Base-by-base conservation (phyloP, 2,113 vertebrate genomes). In the Labeo rohita region DNA sequence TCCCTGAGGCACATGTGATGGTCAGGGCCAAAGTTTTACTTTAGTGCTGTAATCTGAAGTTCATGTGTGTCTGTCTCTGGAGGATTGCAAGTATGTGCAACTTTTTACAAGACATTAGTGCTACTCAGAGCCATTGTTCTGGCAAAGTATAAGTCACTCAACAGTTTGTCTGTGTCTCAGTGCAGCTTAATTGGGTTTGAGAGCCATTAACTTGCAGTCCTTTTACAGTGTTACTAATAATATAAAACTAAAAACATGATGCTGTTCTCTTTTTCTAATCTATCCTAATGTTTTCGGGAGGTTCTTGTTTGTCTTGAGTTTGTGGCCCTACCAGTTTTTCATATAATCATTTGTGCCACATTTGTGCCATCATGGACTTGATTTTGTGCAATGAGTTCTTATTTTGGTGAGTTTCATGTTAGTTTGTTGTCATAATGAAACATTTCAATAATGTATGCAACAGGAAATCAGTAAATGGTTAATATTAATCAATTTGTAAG, bases 161-260 rank as follows among this genome's bases (percentile, higher is more conserved):
- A 80, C 4, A 16, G 34, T 43, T 39, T 0, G 56, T 63, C 11
- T 63, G 56, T 63, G 39, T 80, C 18, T 63, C 39, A 43, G 34
- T 28, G 36, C 56, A 80, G 12, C 59, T 47, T 63, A 80, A 80
- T 13, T 79, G 76, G 13, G 23, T 54, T 77, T 52, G 49, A 54
- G 13, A 34, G 13, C 49, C 49, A 77, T 16, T 77, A 77, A 77
- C 13, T 54, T 75, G 50, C 21, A 50, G 49, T 23, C 23, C 7
- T 13, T n/a, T 50, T 12, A 78, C 50, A 18, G 13, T 43, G 18
- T 45, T 73, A 73, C 18, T 16, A 36, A 18, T 70, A 15, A 39
- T 18, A 39, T 18, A 39, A 39, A 70, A 39, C 18, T 34, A 3
- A 39, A 70, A 70, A 68, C 28, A 8, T 28, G 9, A 23, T 65